Conservation (phyloP, 2,797 vertebrate genomes). For the Poecilia gillii region DNA sequence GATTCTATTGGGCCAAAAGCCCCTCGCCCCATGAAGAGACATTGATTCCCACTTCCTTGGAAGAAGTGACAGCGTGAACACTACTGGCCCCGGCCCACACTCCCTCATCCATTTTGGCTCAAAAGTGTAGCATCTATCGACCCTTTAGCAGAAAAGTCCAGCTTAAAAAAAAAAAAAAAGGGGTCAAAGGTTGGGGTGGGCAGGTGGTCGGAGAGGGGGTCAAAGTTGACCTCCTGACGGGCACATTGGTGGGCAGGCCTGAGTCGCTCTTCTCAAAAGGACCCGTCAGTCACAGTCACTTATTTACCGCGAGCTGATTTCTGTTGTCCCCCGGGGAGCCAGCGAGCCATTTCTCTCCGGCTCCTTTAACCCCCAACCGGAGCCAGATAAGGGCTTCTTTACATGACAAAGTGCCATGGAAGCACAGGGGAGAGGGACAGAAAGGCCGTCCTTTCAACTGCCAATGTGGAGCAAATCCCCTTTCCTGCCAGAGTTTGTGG, state of each 20-base stretch:
- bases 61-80: background rate
- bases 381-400: slow-evolving; percentile 80
- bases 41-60: background rate
- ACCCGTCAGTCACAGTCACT: slow-evolving; percentile 81
- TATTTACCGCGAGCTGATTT: slow-evolving; percentile 71
- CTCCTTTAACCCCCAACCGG: slow-evolving; percentile 61
- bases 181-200: slow-evolving; percentile 68
- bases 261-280: slow-evolving; percentile 64
- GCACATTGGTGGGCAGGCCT: slow-evolving; percentile 68
- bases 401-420: slow-evolving; percentile 83
- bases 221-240: slow-evolving; percentile 72
- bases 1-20: background rate
- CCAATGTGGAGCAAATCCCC: slow-evolving; percentile 69
- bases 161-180: slow-evolving; percentile 22
- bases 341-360: slow-evolving; percentile 55
- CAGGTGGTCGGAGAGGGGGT: slow-evolving; percentile 77
- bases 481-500: slow-evolving; percentile 54
- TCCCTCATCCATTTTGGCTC: slow-evolving; percentile 3
- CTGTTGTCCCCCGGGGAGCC: slow-evolving; percentile 60
- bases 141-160: slow-evolving; percentile 43
- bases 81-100: background rate
- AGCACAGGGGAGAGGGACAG: slow-evolving; percentile 60
- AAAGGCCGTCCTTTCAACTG: slow-evolving; percentile 69
- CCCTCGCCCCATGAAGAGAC: background rate
- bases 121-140: background rate